Evolutionary conservation across 1,140 invertebrate species (phyloP), one percentile per base, ranked within the genome.

Genomic region (Ooceraea biroi): DNA sequence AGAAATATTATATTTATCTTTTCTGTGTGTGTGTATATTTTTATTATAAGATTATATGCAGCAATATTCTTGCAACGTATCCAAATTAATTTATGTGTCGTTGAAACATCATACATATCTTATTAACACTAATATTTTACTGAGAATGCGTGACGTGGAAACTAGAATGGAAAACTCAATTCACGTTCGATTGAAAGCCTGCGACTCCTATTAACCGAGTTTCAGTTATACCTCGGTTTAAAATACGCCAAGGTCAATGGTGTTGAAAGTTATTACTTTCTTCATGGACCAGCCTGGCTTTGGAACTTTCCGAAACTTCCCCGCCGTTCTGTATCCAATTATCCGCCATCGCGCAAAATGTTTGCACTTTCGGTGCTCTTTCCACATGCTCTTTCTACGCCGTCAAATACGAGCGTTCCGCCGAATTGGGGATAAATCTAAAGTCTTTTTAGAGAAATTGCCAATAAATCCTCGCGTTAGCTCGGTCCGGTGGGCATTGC

Each of bases 391-490:
- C 46, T 10, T n/a, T n/a, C n/a, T n/a, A 11, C 57, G 25, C 41
- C 60, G 41, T 66, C 57, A 76, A 58, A 72, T 30, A 85, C 73
- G 65, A 50, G 30, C 57, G 80, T 63, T 82, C 72, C 55, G 58
- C 69, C 78, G 89, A 91, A 92, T 91, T 91, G 91, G 86, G 91
- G 92, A 93, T 93, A 93, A 93, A 93, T 94, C 90, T 88, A 91
- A 85, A 90, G 89, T 89, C 92, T 93, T 93, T 92, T 93, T 92
- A 92, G 89, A 93, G 92, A 93, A 93, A 94, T 94, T 93, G 93
- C 88, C 92, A 93, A 93, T 93, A 93, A 93, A 93, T 94, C 91
- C 83, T 88, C 90, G 85, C 76, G 91, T 92, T 93, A 93, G 89
- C 88, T 63, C 89, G 86, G 90, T 89, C 91, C 90, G 74, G 58